Conservation (phyloP, 2,113 vertebrate species). For the Pachycephala philippinensis region DNA sequence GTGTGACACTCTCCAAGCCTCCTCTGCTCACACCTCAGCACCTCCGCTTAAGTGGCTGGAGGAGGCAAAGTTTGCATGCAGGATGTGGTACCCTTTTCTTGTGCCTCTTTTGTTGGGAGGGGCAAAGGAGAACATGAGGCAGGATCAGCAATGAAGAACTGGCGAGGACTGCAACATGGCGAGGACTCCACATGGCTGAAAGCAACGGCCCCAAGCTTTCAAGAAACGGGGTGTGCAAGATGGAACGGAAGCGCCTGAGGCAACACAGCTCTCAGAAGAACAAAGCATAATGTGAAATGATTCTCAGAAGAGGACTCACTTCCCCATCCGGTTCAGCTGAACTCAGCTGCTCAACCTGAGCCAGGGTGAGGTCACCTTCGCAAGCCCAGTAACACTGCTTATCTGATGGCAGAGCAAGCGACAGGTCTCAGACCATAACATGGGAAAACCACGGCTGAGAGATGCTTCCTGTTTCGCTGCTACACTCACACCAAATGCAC, state of each 20-base stretch:
- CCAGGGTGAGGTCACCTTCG: neutral
- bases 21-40: neutral
- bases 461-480: neutral
- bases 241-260: rapidly evolving
- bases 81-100: neutral
- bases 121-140: neutral
- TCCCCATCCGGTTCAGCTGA: neutral
- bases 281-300: neutral
- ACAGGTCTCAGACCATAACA: neutral
- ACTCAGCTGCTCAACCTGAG: neutral
- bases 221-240: neutral
- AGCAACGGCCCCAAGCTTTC: neutral
- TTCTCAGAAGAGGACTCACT: neutral
- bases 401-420: rapidly evolving
- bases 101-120: neutral
- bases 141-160: neutral
- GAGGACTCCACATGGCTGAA: neutral
- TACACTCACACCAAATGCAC: neutral
- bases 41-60: neutral
- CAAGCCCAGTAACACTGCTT: neutral
- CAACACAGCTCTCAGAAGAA: neutral
- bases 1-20: neutral
- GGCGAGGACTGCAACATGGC: rapidly evolving
- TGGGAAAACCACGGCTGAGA: neutral
- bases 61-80: neutral